Percentiles rank a stretch among this genome's conserved stretches.
Conservation (phyloP, 1,140 invertebrate species). For the Acromyrmex heyeri region DNA sequence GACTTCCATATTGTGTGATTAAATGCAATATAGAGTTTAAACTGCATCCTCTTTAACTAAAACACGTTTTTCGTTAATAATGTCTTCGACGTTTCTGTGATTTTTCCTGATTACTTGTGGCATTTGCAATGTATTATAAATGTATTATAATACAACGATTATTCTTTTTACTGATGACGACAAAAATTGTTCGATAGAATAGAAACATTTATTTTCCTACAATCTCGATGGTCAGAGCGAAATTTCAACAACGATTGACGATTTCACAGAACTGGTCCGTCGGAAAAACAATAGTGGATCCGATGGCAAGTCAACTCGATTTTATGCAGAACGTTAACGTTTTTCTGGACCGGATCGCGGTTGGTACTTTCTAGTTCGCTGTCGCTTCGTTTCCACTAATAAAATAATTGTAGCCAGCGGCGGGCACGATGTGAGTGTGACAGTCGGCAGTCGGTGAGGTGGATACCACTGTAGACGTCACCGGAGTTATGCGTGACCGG, state of each 20-base stretch:
- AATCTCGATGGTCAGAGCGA: neutral
- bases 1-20: neutral
- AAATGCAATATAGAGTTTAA: neutral
- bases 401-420: slow-evolving; percentile 42
- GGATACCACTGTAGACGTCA: slow-evolving; percentile 52
- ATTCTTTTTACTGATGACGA: neutral
- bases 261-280: neutral
- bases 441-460: slow-evolving; percentile 11
- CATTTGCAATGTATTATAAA: neutral
- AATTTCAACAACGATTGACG: slow-evolving; percentile 8
- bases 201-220: slow-evolving; percentile 4
- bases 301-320: slow-evolving; percentile 33
- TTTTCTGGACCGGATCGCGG: slow-evolving; percentile 16
- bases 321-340: slow-evolving; percentile 25
- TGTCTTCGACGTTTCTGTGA: neutral
- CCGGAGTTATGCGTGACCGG: slow-evolving; percentile 61
- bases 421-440: slow-evolving; percentile 21
- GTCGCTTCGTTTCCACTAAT: slow-evolving; percentile 46
- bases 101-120: neutral
- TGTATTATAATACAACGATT: neutral
- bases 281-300: slow-evolving; percentile 39
- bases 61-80: neutral
- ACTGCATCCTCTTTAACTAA: neutral
- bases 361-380: neutral
- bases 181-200: neutral